phyloP scores from a whole-genome alignment of 1,140 invertebrate genomes.

The Piezodorus guildinii region DNA sequence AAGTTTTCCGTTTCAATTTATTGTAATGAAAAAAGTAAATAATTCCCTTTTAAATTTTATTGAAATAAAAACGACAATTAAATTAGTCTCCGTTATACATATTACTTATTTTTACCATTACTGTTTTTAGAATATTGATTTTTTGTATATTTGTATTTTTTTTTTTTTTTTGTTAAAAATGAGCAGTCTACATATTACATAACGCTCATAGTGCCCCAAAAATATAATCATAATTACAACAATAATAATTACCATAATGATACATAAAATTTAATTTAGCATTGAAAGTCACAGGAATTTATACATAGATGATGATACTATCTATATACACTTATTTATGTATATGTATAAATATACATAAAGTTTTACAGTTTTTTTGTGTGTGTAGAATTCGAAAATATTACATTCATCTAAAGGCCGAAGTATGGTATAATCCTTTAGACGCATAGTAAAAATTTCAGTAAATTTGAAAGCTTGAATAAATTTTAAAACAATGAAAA shows the following conservation, averaged over 20 bases:
- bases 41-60: constrained; percentile 16
- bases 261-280: constrained; percentile 14
- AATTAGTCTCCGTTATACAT: constrained; percentile 16
- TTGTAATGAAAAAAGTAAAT: not conserved
- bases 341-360: not conserved
- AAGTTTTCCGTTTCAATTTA: no score
- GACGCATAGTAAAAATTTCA: not conserved
- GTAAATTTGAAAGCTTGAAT: constrained; percentile 4
- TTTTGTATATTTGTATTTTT: constrained; percentile 13
- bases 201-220: constrained; percentile 18
- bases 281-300: constrained; percentile 12
- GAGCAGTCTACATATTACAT: constrained; percentile 19
- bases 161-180: constrained; percentile 16
- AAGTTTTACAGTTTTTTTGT: constrained; percentile 4
- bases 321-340: constrained; percentile 7
- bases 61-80: constrained; percentile 16
- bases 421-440: not conserved
- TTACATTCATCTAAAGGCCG: not conserved
- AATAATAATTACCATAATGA: constrained; percentile 13
- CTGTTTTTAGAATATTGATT: constrained; percentile 15
- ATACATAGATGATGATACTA: constrained; percentile 13
- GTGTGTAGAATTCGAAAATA: not conserved
- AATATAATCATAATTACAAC: constrained; percentile 14
- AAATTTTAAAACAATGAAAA: constrained; percentile 10
- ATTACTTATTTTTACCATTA: constrained; percentile 13